These are phyloP conservation scores for Drosophila mercatorum DNA, from an alignment of 2,888 invertebrate genomes.

Conservation along the genomic window DNA sequence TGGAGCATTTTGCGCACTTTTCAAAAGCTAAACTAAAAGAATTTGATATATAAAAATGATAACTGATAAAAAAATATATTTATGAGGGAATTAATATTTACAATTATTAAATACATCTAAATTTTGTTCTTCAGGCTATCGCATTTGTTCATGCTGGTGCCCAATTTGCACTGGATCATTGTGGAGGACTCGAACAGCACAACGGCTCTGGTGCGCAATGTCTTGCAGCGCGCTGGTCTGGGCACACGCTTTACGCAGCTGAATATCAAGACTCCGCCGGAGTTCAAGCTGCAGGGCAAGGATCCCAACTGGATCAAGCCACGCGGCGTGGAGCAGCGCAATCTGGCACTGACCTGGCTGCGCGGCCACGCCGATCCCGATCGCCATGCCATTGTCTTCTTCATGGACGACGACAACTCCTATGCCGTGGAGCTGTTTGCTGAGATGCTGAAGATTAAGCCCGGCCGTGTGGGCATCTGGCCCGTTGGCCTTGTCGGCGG, in stretches of 20 bases:
- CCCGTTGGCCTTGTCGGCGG: slow-evolving; percentile 98
- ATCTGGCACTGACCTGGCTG: slow-evolving; percentile 92
- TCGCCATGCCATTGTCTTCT: slow-evolving; percentile 91
- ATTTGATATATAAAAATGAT: neutral
- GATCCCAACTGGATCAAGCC: slow-evolving; percentile 92
- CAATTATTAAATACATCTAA: no score
- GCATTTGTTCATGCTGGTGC: slow-evolving; percentile 93
- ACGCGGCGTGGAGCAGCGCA: slow-evolving; percentile 96
- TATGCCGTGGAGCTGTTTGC: slow-evolving; percentile 95
- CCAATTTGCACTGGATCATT: slow-evolving; percentile 96
- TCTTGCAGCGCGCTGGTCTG: slow-evolving; percentile 86
- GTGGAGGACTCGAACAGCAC: slow-evolving; percentile 92
- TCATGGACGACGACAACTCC: slow-evolving; percentile 99
- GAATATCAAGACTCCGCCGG: slow-evolving; percentile 89
- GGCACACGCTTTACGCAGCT: slow-evolving; percentile 87
- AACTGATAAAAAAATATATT: neutral
- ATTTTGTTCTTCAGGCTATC: slow-evolving; percentile 87
- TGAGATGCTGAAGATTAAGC: slow-evolving; percentile 93
- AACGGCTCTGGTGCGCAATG: slow-evolving; percentile 87
- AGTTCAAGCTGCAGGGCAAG: slow-evolving; percentile 88
- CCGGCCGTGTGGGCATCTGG: slow-evolving; percentile 92
- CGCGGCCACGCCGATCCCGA: slow-evolving; percentile 83
- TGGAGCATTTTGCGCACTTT: neutral
- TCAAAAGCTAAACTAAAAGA: neutral
- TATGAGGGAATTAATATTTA: neutral